Evolutionary conservation across 2,888 invertebrate genomes (phyloP).

Genomic region (Marronus borbonicus): DNA sequence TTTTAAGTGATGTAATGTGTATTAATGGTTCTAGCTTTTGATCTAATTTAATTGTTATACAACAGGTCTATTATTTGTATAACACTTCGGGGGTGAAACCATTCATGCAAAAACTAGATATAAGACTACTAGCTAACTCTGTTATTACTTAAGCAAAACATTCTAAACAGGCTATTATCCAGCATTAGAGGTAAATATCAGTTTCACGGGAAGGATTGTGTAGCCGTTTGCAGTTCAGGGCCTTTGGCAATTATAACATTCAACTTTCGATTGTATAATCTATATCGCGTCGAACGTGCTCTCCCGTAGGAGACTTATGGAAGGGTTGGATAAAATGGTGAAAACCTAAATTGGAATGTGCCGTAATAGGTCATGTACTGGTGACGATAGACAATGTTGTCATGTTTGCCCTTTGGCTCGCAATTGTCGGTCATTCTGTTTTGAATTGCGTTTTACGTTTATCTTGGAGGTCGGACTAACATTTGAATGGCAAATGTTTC

Average conservation of each 20-base stretch:
- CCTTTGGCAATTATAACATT: conserved; percentile 12
- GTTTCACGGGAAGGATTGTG: conserved; percentile 3
- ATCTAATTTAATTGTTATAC: conserved; percentile 1
- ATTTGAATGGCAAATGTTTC: conserved; percentile 43
- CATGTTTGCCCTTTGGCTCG: conserved; percentile 30
- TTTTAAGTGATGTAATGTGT: background rate
- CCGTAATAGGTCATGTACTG: conserved; percentile 36
- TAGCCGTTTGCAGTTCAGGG: background rate
- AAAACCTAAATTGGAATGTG: conserved; percentile 37
- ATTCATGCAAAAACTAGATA: background rate
- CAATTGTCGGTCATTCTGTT: conserved; percentile 36
- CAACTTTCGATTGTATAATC: conserved; percentile 25
- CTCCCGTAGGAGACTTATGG: background rate
- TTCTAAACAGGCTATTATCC: conserved; percentile 9
- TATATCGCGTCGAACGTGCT: conserved; percentile 8
- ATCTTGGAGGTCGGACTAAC: conserved; percentile 35
- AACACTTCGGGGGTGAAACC: conserved; percentile 4
- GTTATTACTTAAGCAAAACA: conserved; percentile 12
- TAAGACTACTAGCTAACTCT: conserved; percentile 2
- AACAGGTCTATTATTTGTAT: background rate
- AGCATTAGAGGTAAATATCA: conserved; percentile 5
- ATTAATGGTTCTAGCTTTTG: background rate
- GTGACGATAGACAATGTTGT: conserved; percentile 22
- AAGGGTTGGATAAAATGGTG: conserved; percentile 19
- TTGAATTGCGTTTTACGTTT: conserved; percentile 36